Conservation (phyloP, 2,113 vertebrate species). For the Perccottus glenii region DNA sequence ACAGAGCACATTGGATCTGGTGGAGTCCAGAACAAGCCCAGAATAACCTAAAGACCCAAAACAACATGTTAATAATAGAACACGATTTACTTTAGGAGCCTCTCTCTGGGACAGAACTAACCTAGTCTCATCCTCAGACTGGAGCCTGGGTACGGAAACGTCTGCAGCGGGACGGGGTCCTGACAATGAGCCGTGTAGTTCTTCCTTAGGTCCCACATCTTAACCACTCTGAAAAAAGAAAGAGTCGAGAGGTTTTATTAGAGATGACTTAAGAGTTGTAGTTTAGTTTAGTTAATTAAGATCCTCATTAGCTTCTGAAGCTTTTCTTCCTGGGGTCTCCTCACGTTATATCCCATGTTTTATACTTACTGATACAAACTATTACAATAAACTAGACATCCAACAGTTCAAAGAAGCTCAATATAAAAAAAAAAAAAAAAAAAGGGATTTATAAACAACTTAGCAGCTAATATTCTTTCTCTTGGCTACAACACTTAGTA, state of each 20-base stretch:
- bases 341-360: too few relatives aligned
- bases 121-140: slow-evolving; percentile 88
- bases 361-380: too few relatives aligned
- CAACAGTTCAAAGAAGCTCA: slow-evolving; percentile 25
- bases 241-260: not conserved
- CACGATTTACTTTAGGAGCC: too few relatives aligned
- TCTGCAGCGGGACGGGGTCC: slow-evolving; percentile 85
- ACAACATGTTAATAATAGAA: not conserved
- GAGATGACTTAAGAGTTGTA: too few relatives aligned
- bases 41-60: slow-evolving; percentile 86
- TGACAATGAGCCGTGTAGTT: slow-evolving; percentile 86
- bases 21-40: slow-evolving; percentile 90
- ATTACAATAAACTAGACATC: too few relatives aligned
- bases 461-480: not conserved
- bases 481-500: too few relatives aligned
- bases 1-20: slow-evolving; percentile 86
- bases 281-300: too few relatives aligned
- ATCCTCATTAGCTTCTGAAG: too few relatives aligned
- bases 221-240: slow-evolving; percentile 83
- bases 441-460: not conserved
- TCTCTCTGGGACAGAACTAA: slow-evolving; percentile 56
- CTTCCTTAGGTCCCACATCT: slow-evolving; percentile 95
- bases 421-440: not conserved
- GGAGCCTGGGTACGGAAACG: slow-evolving; percentile 88
- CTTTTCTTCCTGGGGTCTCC: too few relatives aligned